A percentile compares a stretch with the other conserved stretches of the same genome.
Conservation (phyloP, 1,140 invertebrate genomes). For the Andrena cerasifolii region DNA sequence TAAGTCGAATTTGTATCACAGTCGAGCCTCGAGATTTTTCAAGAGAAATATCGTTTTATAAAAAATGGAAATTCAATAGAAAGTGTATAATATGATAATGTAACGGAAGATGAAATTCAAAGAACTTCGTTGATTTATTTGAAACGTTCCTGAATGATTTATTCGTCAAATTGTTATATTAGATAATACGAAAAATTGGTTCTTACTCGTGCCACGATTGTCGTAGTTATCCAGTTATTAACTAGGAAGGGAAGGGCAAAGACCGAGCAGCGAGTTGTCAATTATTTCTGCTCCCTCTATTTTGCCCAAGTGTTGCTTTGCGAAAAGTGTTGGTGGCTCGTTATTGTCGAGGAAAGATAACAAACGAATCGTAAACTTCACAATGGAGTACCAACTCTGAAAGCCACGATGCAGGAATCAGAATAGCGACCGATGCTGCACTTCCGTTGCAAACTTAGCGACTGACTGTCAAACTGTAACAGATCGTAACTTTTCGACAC, state of each 20-base stretch:
- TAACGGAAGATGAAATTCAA: too few relatives aligned
- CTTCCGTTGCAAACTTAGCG: background rate
- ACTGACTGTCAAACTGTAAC: slow-evolving; percentile 6
- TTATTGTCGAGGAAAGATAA: slow-evolving; percentile 30
- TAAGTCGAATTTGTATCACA: too few relatives aligned
- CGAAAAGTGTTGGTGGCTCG: slow-evolving; percentile 23
- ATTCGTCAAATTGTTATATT: background rate
- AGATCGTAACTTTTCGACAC: background rate
- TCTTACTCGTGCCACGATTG: background rate
- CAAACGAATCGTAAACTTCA: slow-evolving; percentile 45
- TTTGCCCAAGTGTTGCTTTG: slow-evolving; percentile 15
- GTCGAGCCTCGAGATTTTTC: too few relatives aligned
- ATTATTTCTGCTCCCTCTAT: background rate
- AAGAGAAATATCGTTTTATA: too few relatives aligned
- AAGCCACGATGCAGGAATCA: background rate
- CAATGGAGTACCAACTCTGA: slow-evolving; percentile 2
- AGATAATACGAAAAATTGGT: background rate
- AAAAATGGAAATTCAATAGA: too few relatives aligned
- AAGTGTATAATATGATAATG: too few relatives aligned
- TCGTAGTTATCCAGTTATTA: background rate
- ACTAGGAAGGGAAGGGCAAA: background rate
- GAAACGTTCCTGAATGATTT: too few relatives aligned
- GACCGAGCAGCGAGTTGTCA: background rate
- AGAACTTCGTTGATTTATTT: too few relatives aligned
- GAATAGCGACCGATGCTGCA: background rate